These are phyloP conservation scores for Todus mexicanus DNA, from an alignment of 2,797 vertebrate genomes.

Conservation along the genomic window DNA sequence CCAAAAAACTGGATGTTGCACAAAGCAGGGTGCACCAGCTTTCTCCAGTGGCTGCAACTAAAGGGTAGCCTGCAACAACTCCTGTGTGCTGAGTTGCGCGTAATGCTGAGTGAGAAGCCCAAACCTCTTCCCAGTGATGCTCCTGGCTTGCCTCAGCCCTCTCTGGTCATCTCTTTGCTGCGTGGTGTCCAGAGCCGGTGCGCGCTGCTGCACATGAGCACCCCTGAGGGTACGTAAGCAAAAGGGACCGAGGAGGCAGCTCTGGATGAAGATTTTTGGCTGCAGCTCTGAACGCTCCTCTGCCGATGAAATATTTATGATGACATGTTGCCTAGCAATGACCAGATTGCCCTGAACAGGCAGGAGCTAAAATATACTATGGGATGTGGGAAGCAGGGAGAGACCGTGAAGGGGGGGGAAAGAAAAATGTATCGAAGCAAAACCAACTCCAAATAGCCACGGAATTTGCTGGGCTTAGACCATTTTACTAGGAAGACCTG, in stretches of 20 bases:
- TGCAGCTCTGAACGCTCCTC: background rate
- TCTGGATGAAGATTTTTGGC: slow-evolving; percentile 23
- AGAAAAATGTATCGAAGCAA: background rate
- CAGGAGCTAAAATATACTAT: slow-evolving; percentile 28
- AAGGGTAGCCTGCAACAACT: background rate
- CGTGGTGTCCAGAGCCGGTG: background rate
- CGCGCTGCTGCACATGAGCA: rapidly evolving
- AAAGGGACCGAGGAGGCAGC: background rate
- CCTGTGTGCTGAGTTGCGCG: rapidly evolving
- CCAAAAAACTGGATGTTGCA: rapidly evolving
- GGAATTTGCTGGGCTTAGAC: background rate
- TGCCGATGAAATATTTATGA: slow-evolving; percentile 71
- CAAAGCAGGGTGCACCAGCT: background rate
- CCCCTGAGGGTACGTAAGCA: background rate
- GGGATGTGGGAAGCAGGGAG: background rate
- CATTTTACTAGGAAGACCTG: background rate
- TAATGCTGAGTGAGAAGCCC: background rate
- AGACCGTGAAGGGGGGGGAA: background rate
- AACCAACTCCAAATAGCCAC: background rate
- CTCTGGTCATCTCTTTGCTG: rapidly evolving
- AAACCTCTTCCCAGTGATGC: background rate
- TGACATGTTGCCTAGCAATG: slow-evolving; percentile 76
- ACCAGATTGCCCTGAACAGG: slow-evolving; percentile 51
- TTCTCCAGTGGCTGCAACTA: background rate
- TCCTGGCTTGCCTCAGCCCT: background rate